Evolutionary conservation across 2,888 invertebrate genomes (phyloP), one percentile per base, ranked within the genome.

Genomic region (Calameuta filiformis): DNA sequence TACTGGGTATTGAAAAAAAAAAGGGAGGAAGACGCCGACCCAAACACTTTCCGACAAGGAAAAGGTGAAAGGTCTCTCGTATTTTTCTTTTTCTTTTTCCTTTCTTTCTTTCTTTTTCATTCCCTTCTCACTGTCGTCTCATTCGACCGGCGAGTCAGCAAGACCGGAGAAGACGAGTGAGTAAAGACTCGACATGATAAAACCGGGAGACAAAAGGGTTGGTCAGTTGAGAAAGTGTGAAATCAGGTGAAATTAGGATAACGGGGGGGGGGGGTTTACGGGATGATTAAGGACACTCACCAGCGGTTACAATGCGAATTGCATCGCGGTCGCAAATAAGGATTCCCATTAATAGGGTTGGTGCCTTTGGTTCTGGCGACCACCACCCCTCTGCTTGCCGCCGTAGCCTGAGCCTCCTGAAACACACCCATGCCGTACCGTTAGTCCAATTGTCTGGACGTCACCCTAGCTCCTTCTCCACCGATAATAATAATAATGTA

Each of bases 371-470:
- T 96, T 96, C 88, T 92, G 92, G 88, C 92, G 92, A 88, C 91
- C 92, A 90, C 93, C 93, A 91, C 96, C 96, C 92, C 96, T 95
- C 93, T 96, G 96, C 94, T 97, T 97, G 93, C 97, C 97, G 90
- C 96, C 96, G 93, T 95, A 96, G 92, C 95, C 93, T 90, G 93
- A 93, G 91, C 93, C 92, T 91, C 93, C 93, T 91, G 91, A 87
- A 91, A 91, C 90, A 91, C 87, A 91, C 88, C 87, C 90, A 90
- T 87, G 83, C 81, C 85, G 85, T 83, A 87, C 86, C 84, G 86
- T 90, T 89, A 90, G 88, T 86, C 84, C 82, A 83, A 85, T 81
- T 81, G 81, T 85, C 81, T 82, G 79, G 82, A 84, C 82, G 73
- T 77, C 76, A 76, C 83, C 79, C 79, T 77, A 75, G 81, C 82